Conservation (phyloP, 2,797 vertebrate species). For the Crocodylus rhombifer region DNA sequence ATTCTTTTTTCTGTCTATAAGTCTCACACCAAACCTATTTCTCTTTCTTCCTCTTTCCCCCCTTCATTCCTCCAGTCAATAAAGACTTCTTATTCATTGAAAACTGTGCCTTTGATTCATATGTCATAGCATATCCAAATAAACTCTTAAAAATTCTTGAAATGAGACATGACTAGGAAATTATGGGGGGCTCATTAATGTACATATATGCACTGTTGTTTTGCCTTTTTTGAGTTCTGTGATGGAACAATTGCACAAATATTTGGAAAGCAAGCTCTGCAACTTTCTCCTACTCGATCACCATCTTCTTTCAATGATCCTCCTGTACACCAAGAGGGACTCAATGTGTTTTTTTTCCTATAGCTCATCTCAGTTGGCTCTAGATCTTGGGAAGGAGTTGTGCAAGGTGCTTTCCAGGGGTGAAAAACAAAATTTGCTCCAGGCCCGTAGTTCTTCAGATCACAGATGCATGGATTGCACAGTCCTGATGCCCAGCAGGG, state of each 20-base stretch:
- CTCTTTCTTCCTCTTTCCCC: not conserved
- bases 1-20: not conserved
- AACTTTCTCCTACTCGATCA: not conserved
- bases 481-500: not conserved
- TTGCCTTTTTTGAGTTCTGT: accelerated
- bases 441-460: not conserved
- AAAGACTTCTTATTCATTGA: not conserved
- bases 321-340: not conserved
- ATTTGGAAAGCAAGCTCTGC: not conserved
- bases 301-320: accelerated
- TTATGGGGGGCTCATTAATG: not conserved
- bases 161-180: not conserved
- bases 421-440: not conserved
- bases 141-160: not conserved
- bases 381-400: too few species aligned
- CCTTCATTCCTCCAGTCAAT: not conserved
- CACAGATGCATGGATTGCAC: not conserved
- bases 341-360: accelerated
- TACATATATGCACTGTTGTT: not conserved
- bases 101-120: not conserved
- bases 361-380: not conserved
- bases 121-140: not conserved
- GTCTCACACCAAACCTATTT: not conserved
- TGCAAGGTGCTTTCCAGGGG: not conserved
- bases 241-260: accelerated